phyloP scores from a whole-genome alignment of 92 coral and sea anemone genomes.

The Micromussa lordhowensis region DNA sequence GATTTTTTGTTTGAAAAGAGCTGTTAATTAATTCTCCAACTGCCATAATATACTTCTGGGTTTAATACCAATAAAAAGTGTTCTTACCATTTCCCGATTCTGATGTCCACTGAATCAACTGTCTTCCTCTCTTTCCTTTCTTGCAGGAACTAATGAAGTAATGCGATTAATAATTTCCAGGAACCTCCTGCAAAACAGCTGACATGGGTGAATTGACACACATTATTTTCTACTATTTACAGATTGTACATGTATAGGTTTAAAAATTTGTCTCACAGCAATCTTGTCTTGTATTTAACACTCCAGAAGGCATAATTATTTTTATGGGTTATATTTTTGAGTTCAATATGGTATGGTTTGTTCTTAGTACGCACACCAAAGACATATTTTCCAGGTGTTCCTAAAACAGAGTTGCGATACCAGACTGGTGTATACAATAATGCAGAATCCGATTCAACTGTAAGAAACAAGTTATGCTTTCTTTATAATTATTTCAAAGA shows the following conservation, averaged over 20 bases:
- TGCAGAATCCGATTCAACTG: not conserved
- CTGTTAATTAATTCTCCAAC: too few species aligned
- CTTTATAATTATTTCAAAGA: not conserved
- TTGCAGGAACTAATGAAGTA: slow-evolving; percentile 84
- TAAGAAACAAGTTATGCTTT: not conserved
- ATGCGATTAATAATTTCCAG: slow-evolving; percentile 78
- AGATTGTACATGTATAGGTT: too few species aligned
- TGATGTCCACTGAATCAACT: not conserved
- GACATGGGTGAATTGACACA: not conserved
- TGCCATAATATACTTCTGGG: not conserved
- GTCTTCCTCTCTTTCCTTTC: slow-evolving; percentile 2
- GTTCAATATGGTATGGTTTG: not conserved
- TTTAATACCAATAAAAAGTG: not conserved
- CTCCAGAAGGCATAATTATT: not conserved
- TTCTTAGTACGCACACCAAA: not conserved
- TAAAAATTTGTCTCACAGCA: too few species aligned
- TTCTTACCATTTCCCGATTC: not conserved
- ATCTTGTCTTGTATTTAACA: too few species aligned
- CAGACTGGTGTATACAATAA: too few species aligned
- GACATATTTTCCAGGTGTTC: not conserved
- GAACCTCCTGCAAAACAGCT: slow-evolving; percentile 64
- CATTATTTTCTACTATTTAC: not conserved
- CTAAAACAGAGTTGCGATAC: too few species aligned
- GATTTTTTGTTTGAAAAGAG: too few species aligned
- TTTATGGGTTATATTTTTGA: not conserved